Evolutionary conservation across 2,113 vertebrate species (phyloP).

Genomic region (Prinia subflava): DNA sequence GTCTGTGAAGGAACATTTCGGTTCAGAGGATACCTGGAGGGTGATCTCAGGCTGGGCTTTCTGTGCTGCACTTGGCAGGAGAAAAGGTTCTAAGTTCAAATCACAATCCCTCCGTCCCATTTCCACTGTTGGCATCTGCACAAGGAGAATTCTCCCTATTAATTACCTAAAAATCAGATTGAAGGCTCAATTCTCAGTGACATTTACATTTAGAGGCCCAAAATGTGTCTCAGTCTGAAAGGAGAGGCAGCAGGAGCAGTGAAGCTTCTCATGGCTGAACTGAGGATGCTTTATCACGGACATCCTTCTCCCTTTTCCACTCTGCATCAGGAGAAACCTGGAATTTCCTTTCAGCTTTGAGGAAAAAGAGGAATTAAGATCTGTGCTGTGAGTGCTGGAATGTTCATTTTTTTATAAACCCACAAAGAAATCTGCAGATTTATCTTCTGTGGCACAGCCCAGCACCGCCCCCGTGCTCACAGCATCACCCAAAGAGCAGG

Average conservation of each 20-base stretch:
- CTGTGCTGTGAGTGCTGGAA: too few species aligned
- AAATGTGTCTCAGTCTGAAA: neutral
- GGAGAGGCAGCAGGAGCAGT: neutral
- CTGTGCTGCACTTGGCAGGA: neutral
- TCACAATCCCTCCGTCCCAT: neutral
- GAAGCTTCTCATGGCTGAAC: neutral
- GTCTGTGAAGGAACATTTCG: neutral
- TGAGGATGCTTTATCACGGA: neutral
- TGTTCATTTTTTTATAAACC: rapidly evolving
- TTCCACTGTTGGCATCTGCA: neutral
- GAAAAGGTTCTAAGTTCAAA: neutral
- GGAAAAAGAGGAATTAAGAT: neutral
- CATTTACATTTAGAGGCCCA: neutral
- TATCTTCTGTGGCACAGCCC: neutral
- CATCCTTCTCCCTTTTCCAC: neutral
- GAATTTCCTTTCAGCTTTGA: neutral
- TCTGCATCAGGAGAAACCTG: neutral
- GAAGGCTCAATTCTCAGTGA: neutral
- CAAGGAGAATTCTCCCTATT: neutral
- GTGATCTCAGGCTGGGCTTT: neutral
- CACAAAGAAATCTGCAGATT: neutral
- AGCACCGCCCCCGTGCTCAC: neutral
- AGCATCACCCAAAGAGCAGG: neutral
- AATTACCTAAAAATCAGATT: neutral
- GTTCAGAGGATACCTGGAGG: neutral